Evolutionary conservation across 2,888 invertebrate species (phyloP).

Genomic region (Agriotes lineatus): DNA sequence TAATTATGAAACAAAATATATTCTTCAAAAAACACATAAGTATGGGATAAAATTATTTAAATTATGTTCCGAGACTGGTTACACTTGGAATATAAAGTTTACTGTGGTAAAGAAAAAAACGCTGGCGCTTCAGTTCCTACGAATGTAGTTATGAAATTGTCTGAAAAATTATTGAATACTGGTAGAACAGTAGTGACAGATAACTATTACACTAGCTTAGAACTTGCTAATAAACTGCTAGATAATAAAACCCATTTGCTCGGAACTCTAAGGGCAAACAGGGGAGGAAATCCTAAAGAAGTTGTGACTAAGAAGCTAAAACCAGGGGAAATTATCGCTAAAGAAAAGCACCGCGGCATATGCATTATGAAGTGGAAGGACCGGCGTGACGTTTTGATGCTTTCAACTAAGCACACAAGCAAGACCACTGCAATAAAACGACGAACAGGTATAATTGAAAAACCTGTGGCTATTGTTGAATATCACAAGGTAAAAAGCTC

Average conservation of each 20-base stretch:
- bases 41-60: too few relatives aligned
- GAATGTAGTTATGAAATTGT: constrained; percentile 37
- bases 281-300: background rate
- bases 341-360: constrained; percentile 48
- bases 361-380: constrained; percentile 50
- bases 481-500: too few relatives aligned
- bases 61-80: background rate
- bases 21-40: too few relatives aligned
- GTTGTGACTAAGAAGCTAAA: constrained; percentile 44
- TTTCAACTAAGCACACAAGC: too few relatives aligned
- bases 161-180: constrained; percentile 32
- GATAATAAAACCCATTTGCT: constrained; percentile 25
- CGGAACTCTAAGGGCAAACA: background rate
- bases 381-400: too few relatives aligned
- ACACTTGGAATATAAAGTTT: background rate
- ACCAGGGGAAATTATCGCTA: constrained; percentile 47
- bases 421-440: too few relatives aligned
- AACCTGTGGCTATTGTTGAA: too few relatives aligned
- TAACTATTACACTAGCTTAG: constrained; percentile 45
- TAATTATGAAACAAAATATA: constrained; percentile 53
- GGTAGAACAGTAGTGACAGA: constrained; percentile 41
- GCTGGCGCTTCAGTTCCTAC: constrained; percentile 20
- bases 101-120: background rate
- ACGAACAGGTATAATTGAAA: too few relatives aligned
- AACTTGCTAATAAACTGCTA: constrained; percentile 25